Conservation (phyloP, 1,140 invertebrate species). For the Mylabris phalerata region DNA sequence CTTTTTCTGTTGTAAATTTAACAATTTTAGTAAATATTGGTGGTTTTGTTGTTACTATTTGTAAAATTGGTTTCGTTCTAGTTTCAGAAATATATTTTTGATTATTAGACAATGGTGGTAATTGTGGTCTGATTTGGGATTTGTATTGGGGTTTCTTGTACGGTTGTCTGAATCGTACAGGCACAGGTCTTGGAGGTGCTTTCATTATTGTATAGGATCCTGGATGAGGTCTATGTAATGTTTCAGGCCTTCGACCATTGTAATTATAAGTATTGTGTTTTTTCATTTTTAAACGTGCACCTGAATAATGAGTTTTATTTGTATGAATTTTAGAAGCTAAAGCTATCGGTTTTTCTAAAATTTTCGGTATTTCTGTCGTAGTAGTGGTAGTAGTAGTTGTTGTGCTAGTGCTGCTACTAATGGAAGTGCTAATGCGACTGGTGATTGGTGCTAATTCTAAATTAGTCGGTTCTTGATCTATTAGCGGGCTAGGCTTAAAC, state of each 20-base stretch:
- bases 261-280: background rate
- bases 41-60: background rate
- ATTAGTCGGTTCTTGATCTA: slow-evolving; percentile 8
- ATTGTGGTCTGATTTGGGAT: background rate
- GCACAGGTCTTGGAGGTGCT: background rate
- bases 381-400: slow-evolving; percentile 7
- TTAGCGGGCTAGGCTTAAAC: slow-evolving; percentile 12
- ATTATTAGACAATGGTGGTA: background rate
- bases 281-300: too few species aligned
- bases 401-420: background rate
- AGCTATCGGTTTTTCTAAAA: background rate
- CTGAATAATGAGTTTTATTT: background rate
- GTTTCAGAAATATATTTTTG: background rate
- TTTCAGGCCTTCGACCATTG: background rate
- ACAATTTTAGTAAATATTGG: slow-evolving; percentile 22
- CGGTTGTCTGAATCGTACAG: background rate
- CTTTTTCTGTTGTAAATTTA: slow-evolving; percentile 34
- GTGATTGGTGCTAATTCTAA: slow-evolving; percentile 1
- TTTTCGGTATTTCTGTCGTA: background rate
- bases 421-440: slow-evolving; percentile 8
- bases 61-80: background rate
- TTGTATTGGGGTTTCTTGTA: slow-evolving; percentile 2
- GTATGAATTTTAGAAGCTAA: slow-evolving; percentile 1
- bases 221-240: background rate
- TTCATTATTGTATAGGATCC: background rate